phyloP scores from a whole-genome alignment of 2,113 vertebrate species.

The Vidua macroura region DNA sequence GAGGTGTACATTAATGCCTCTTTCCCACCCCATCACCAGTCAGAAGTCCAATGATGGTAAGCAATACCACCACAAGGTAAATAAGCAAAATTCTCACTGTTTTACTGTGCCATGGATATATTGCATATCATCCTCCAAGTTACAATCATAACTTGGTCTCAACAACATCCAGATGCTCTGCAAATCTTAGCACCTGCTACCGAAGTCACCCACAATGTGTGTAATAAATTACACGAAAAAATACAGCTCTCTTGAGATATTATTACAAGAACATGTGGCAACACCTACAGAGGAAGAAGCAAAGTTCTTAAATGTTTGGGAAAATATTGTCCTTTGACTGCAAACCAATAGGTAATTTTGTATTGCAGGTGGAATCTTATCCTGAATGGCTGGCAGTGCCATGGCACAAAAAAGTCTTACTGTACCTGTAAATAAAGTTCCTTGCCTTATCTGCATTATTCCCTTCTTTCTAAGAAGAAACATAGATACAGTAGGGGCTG shows the following conservation, averaged over 20 bases:
- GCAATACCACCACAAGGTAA: not conserved
- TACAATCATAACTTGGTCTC: not conserved
- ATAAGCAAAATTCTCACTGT: not conserved
- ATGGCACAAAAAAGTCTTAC: not conserved
- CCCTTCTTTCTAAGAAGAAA: not conserved
- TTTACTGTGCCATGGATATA: not conserved
- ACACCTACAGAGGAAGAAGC: not conserved
- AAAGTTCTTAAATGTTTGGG: not conserved
- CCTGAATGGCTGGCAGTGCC: not conserved
- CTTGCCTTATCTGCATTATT: not conserved
- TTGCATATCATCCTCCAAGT: not conserved
- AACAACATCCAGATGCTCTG: not conserved
- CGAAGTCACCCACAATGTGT: not conserved
- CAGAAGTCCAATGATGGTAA: not conserved
- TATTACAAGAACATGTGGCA: not conserved
- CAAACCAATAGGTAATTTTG: not conserved
- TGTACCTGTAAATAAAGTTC: not conserved
- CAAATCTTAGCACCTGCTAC: not conserved
- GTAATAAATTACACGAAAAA: not conserved
- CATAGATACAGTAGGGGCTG: rapidly evolving
- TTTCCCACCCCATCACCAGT: not conserved
- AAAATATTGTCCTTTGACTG: not conserved
- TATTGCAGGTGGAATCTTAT: not conserved
- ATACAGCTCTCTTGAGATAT: not conserved
- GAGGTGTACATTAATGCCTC: not conserved